A percentile compares a stretch with the other conserved stretches of the same genome.
Conservation (phyloP, 2,888 invertebrate species). For the Xylota sylvarum region DNA sequence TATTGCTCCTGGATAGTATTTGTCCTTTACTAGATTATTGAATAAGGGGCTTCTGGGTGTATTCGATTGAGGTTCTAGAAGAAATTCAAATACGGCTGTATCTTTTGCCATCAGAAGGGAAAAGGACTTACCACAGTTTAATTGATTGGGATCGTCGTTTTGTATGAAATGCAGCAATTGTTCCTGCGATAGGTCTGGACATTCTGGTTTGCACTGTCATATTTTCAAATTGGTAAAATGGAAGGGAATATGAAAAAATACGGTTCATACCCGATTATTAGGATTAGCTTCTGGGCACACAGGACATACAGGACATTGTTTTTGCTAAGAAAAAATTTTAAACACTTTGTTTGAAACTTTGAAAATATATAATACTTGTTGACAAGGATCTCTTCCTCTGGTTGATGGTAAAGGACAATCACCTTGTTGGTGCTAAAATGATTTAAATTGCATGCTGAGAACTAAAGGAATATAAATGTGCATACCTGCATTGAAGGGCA, state of each 20-base stretch:
- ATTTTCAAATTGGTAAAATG: background rate
- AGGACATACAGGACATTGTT: background rate
- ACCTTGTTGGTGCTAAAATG: background rate
- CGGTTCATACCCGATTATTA: too few species aligned
- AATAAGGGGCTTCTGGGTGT: constrained; percentile 5
- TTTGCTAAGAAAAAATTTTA: background rate
- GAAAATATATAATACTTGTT: background rate
- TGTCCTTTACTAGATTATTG: constrained; percentile 39
- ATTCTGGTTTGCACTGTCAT: background rate
- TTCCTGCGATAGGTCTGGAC: background rate
- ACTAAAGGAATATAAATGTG: background rate
- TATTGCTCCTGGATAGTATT: constrained; percentile 56
- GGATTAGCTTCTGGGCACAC: background rate
- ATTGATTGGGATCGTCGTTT: constrained; percentile 8
- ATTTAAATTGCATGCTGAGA: background rate
- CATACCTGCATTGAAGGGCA: background rate
- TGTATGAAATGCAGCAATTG: constrained; percentile 23
- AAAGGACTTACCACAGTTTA: background rate
- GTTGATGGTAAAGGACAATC: background rate
- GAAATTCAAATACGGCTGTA: too few species aligned
- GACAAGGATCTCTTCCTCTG: background rate
- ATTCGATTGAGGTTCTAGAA: background rate
- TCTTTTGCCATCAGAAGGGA: background rate
- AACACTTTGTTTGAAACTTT: background rate
- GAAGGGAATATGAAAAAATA: too few species aligned